Conservation (phyloP, 2,113 vertebrate genomes). For the Notarius quadriscutis region DNA sequence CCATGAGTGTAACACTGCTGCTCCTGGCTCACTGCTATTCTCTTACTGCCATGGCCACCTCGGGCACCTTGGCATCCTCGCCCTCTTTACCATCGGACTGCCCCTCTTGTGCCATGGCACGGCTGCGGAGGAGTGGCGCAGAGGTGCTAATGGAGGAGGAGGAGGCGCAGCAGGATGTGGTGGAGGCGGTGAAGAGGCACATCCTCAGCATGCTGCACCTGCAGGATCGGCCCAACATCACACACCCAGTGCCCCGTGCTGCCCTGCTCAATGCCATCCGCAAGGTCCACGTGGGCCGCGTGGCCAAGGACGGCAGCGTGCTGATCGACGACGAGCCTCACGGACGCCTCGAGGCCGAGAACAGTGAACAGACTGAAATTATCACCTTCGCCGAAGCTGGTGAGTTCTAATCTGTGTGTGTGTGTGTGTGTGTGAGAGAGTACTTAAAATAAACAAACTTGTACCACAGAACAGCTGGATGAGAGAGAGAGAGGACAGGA, state of each 20-base stretch:
- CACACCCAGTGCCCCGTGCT: slow-evolving; percentile 88
- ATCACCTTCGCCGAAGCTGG: slow-evolving; percentile 90
- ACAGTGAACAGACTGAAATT: slow-evolving; percentile 83
- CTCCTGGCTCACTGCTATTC: slow-evolving; percentile 76
- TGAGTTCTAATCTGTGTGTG: slow-evolving; percentile 52
- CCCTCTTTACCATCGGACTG: slow-evolving; percentile 71
- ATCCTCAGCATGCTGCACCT: slow-evolving; percentile 97
- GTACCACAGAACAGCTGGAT: not conserved
- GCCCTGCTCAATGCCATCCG: slow-evolving; percentile 93
- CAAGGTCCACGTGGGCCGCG: slow-evolving; percentile 91
- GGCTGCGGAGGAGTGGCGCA: slow-evolving; percentile 31
- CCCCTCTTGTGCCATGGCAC: slow-evolving; percentile 81
- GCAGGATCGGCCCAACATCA: slow-evolving; percentile 91
- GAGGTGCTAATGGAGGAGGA: slow-evolving; percentile 74
- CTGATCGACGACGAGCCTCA: slow-evolving; percentile 85
- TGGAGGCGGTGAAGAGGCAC: slow-evolving; percentile 95
- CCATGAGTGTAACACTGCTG: slow-evolving; percentile 79
- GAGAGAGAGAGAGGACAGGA: not conserved
- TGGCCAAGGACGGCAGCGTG: slow-evolving; percentile 87
- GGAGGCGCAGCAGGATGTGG: slow-evolving; percentile 79
- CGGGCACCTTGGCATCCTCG: slow-evolving; percentile 23
- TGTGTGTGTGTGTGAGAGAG: not conserved
- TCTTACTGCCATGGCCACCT: slow-evolving; percentile 61
- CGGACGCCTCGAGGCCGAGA: slow-evolving; percentile 59
- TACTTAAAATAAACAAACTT: not conserved